Evolutionary conservation across 2,797 vertebrate genomes (phyloP).

Genomic region (Girardinus metallicus): DNA sequence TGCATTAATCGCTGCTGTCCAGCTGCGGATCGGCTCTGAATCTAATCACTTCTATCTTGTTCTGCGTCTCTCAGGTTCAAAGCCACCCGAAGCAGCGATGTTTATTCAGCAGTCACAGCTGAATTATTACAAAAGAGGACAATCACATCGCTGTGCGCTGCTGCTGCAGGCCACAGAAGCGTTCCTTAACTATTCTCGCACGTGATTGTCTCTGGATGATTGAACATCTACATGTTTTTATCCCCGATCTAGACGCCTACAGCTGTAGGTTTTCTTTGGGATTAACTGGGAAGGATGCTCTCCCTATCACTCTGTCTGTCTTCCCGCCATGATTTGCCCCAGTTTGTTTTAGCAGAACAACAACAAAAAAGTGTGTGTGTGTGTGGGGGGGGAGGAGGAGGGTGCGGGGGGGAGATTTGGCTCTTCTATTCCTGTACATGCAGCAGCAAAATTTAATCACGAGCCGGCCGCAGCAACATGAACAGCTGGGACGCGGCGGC

Average conservation of each 20-base stretch:
- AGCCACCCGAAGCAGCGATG: slow-evolving; percentile 29
- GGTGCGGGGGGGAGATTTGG: no score
- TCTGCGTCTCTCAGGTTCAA: slow-evolving; percentile 57
- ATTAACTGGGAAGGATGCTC: slow-evolving; percentile 22
- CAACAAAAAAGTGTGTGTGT: not conserved
- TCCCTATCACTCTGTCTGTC: not conserved
- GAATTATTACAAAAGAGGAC: slow-evolving; percentile 44
- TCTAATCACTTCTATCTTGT: slow-evolving; percentile 62
- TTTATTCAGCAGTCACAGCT: slow-evolving; percentile 47
- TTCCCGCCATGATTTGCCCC: slow-evolving; percentile 19
- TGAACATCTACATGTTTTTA: slow-evolving; percentile 43
- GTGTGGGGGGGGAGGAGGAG: no score
- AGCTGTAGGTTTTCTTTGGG: slow-evolving; percentile 28
- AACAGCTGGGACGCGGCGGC: slow-evolving; percentile 5
- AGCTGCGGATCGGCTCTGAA: slow-evolving; percentile 50
- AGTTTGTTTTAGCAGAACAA: slow-evolving; percentile 41
- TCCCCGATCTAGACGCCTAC: slow-evolving; percentile 22
- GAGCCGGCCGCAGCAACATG: slow-evolving; percentile 30
- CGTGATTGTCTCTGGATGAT: slow-evolving; percentile 14
- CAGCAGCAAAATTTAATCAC: slow-evolving; percentile 48
- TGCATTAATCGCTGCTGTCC: slow-evolving; percentile 44
- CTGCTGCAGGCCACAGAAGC: slow-evolving; percentile 21
- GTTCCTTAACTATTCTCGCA: slow-evolving; percentile 15
- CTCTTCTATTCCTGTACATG: slow-evolving; percentile 18
- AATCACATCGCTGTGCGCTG: slow-evolving; percentile 40